Evolutionary conservation across 2,113 vertebrate genomes (phyloP), one percentile per base, ranked within the genome.

Genomic region (Patagioenas fasciata): DNA sequence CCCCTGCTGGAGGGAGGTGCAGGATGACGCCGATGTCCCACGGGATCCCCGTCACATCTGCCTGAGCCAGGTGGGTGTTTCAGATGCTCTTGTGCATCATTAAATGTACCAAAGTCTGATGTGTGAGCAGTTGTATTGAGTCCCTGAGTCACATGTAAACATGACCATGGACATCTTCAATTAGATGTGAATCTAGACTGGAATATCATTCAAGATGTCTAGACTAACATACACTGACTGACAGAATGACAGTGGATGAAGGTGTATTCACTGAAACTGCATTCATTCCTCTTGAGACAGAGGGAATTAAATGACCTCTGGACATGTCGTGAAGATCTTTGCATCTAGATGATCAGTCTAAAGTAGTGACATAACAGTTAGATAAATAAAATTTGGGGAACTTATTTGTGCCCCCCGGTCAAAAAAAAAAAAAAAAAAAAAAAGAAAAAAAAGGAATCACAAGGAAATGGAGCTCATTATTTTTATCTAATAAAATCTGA

Each of bases 151-250:
- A 32, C 15, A 19, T 1, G 0, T 6, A 38, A 61, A 36, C 15
- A 18, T 42, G 5, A 7, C 26, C 67, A 60, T 24, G 78, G 80
- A 15, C 21, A 40, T 5, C n/a, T 58, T 25, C 3, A 40, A 6
- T 16, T 9, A 73, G 11, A 32, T 62, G n/a, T 44, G 47, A 78
- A 21, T 57, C 0, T 5, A 60, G 47, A 26, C 14, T 60, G 58
- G 57, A 90, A 72, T 14, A 31, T 4, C 15, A 6, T 32, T 23
- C 0, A 0, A 24, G 36, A 8, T 56, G 17, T 77, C 34, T 19
- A 24, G 54, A 38, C 31, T 31, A 61, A 57, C 44, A 57, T 13
- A 21, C 32, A 14, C 48, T 40, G 32, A 47, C 56, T 6, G 36
- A 56, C 47, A 56, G 16, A n/a, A 7, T 8, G 44, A 40, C 31